Percentiles rank a stretch among this genome's conserved stretches.
Evolutionary conservation across 2,888 invertebrate species (phyloP).

Genomic region (Drosophila niveifrons): DNA sequence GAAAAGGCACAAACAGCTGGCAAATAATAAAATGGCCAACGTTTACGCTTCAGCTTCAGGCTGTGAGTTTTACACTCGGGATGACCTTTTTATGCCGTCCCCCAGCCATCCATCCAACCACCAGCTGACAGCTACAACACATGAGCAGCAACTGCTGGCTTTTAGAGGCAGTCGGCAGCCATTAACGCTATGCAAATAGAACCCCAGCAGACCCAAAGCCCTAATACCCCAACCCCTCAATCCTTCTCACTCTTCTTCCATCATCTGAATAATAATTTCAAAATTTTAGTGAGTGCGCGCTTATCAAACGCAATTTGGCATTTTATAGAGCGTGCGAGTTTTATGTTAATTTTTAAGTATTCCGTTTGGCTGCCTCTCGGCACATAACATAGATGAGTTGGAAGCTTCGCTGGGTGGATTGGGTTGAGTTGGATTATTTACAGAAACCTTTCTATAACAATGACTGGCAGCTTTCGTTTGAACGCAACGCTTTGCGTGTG

Average conservation of each 20-base stretch:
- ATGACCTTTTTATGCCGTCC: conserved; percentile 46
- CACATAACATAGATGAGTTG: conserved; percentile 9
- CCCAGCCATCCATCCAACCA: neutral
- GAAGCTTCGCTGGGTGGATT: neutral
- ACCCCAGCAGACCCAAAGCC: conserved; percentile 11
- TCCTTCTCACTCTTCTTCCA: neutral
- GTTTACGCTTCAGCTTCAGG: conserved; percentile 46
- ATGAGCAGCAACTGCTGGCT: conserved; percentile 51
- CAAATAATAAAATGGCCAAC: conserved; percentile 58
- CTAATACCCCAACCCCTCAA: neutral
- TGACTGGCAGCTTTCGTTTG: conserved; percentile 9
- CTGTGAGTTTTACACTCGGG: conserved; percentile 56
- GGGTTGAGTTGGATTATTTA: neutral
- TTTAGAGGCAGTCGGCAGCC: conserved; percentile 46
- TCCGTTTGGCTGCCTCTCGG: conserved; percentile 33
- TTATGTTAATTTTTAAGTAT: conserved; percentile 71
- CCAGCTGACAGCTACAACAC: conserved; percentile 23
- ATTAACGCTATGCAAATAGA: conserved; percentile 60
- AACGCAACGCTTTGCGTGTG: neutral
- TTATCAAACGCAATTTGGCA: conserved; percentile 56
- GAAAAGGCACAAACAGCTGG: conserved; percentile 28
- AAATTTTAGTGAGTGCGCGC: conserved; percentile 51
- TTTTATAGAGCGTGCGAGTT: conserved; percentile 75
- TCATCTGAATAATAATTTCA: conserved; percentile 51
- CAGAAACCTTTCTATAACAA: conserved; percentile 18